A percentile compares a stretch with the other conserved stretches of the same genome.
These are phyloP conservation scores for Spinus pinus DNA, from an alignment of 2,797 vertebrate species.

Conservation along the genomic window DNA sequence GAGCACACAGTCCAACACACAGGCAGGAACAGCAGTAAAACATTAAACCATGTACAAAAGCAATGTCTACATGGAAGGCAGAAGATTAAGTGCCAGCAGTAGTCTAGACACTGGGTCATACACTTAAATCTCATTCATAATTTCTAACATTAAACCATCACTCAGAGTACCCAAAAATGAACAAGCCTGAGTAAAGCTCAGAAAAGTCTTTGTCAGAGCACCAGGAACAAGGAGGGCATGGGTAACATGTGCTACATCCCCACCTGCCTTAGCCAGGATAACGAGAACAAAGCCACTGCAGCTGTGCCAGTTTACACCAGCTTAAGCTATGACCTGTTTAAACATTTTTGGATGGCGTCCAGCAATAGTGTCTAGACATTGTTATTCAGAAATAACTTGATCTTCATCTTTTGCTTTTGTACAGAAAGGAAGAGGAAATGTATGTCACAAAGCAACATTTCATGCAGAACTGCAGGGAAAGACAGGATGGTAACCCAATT, in stretches of 20 bases:
- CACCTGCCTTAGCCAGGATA: slow-evolving; percentile 24
- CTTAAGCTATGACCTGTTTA: slow-evolving; percentile 24
- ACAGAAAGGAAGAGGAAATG: slow-evolving; percentile 52
- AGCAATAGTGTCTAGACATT: slow-evolving; percentile 36
- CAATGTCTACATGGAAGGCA: background rate
- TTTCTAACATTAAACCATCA: background rate
- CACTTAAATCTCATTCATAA: slow-evolving; percentile 3
- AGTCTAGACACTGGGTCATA: slow-evolving; percentile 38
- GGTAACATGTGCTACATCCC: background rate
- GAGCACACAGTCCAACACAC: background rate
- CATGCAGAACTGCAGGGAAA: slow-evolving; percentile 23
- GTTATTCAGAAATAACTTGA: slow-evolving; percentile 52
- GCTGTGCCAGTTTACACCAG: slow-evolving; percentile 3
- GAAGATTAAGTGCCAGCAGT: background rate
- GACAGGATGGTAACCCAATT: slow-evolving; percentile 48
- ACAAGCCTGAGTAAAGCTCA: background rate
- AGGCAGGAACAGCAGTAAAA: background rate
- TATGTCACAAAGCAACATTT: slow-evolving; percentile 50
- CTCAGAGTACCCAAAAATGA: background rate
- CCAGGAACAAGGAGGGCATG: background rate
- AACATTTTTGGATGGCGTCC: slow-evolving; percentile 21
- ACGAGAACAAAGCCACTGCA: slow-evolving; percentile 12
- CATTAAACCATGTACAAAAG: background rate
- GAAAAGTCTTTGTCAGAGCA: background rate
- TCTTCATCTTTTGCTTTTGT: slow-evolving; percentile 41